Percentiles rank a stretch among this genome's conserved stretches.
Conservation (phyloP, 2,113 vertebrate genomes). For the Cyphomyrus discorhynchus region DNA sequence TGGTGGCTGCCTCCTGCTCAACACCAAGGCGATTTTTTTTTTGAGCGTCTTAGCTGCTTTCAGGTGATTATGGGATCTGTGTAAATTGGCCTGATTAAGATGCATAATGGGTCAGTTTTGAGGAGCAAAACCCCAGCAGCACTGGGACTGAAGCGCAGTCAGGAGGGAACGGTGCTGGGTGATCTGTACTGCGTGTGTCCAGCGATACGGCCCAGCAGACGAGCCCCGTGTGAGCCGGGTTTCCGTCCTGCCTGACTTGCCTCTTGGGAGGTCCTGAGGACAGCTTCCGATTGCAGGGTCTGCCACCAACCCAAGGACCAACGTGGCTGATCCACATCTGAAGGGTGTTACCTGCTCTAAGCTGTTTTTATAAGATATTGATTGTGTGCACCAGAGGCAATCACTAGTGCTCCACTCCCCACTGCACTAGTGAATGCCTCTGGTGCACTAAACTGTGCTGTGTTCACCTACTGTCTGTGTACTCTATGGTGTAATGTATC, state of each 20-base stretch:
- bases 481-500: neutral
- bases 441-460: neutral
- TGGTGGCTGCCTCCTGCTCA: neutral
- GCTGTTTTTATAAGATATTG: too few species aligned
- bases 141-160: neutral
- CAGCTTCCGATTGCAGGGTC: neutral
- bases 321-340: neutral
- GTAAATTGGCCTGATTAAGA: slow-evolving; percentile 15
- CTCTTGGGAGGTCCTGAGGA: neutral
- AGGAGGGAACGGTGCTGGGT: neutral
- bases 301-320: neutral
- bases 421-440: neutral
- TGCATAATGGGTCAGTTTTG: neutral
- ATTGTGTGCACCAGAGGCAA: too few species aligned
- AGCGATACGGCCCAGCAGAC: neutral
- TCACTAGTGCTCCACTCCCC: neutral
- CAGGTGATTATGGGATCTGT: neutral
- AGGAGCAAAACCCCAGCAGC: neutral
- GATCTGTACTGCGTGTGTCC: neutral
- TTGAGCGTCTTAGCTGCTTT: neutral
- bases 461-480: neutral
- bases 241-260: neutral
- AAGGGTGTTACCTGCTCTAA: neutral
- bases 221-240: neutral
- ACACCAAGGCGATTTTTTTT: neutral